Base-by-base conservation (phyloP, 2,113 vertebrate genomes). In the Leptodactylus fuscus region DNA sequence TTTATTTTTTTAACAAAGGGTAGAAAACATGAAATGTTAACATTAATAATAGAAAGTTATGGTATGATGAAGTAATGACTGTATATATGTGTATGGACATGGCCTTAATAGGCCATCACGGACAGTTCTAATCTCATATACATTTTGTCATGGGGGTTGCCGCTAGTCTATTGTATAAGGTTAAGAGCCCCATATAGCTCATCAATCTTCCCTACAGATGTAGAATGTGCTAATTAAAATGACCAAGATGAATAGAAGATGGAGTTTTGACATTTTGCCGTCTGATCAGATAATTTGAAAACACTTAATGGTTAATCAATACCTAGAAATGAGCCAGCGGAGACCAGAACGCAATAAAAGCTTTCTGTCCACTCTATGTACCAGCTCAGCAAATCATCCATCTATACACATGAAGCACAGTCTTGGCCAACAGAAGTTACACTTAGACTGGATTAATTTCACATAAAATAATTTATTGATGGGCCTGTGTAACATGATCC, bases 231-330 rank as follows among this genome's bases (percentile, higher is more conserved):
- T 34, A 77, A 77, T 77, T 24, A 58, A 78, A 36, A 55, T 38
- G 51, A n/a, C 20, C 32, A 20, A n/a, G 13, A 22, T 78, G 4
- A 78, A 58, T 49, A 32, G 36, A 20, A 36, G 10, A 34, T 58
- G 51, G 32, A 2, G 1, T 41, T 38, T 38, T 78, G 51, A 55
- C 51, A 58, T 58, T 78, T 78, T 38, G 20, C 51, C 36, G 38
- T 78, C 22, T 58, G 20, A 78, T 58, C 32, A 58, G 16, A 34
- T 32, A 18, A 10, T 20, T 18, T 77, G 51, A 58, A 38, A 78
- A n/a, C 34, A n/a, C 51, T 38, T 78, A 78, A 58, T 78, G 51
- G 32, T 36, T 22, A 78, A 78, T 78, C 76, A 78, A 78, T 78
- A 78, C 10, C 2, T 38, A 22, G 53, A 58, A 38, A 78, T 58